phyloP scores from a whole-genome alignment of 1,140 invertebrate species.

The Dendrolimus kikuchii region DNA sequence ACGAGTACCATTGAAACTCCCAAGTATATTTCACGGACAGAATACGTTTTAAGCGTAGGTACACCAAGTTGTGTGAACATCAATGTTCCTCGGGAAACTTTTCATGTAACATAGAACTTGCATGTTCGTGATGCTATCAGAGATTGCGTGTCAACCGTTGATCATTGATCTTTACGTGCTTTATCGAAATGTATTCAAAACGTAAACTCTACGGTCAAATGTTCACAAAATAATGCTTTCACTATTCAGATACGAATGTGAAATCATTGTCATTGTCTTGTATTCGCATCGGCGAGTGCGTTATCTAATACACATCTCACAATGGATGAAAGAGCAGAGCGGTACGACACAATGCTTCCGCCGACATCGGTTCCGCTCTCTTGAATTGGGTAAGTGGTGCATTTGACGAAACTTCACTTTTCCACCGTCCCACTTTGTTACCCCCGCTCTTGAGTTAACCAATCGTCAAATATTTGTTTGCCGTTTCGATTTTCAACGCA shows the following conservation, averaged over 20 bases:
- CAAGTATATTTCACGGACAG: constrained; percentile 15
- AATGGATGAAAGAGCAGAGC: constrained; percentile 32
- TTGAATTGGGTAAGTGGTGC: constrained; percentile 62
- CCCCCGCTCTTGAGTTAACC: constrained; percentile 26
- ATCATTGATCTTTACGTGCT: constrained; percentile 27
- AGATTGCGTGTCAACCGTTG: constrained; percentile 19
- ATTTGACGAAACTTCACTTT: constrained; percentile 65
- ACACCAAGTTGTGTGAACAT: constrained; percentile 38
- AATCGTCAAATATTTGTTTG: constrained; percentile 38
- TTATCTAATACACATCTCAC: constrained; percentile 57
- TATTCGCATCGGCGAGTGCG: constrained; percentile 37
- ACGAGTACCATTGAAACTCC: neutral
- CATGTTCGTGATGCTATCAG: constrained; percentile 35
- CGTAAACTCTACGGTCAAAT: neutral
- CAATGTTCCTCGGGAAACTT: constrained; percentile 17
- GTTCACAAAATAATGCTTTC: constrained; percentile 33
- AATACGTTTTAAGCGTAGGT: constrained; percentile 18
- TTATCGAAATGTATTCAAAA: constrained; percentile 16
- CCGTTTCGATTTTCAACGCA: constrained; percentile 38
- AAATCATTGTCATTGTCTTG: constrained; percentile 48
- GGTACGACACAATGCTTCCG: constrained; percentile 46
- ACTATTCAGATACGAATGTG: constrained; percentile 42
- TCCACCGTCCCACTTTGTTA: constrained; percentile 37
- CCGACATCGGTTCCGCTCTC: constrained; percentile 61
- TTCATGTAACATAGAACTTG: constrained; percentile 27